These are phyloP conservation scores for Willowsia nigromaculata DNA, from an alignment of 2,888 invertebrate species.

Conservation along the genomic window DNA sequence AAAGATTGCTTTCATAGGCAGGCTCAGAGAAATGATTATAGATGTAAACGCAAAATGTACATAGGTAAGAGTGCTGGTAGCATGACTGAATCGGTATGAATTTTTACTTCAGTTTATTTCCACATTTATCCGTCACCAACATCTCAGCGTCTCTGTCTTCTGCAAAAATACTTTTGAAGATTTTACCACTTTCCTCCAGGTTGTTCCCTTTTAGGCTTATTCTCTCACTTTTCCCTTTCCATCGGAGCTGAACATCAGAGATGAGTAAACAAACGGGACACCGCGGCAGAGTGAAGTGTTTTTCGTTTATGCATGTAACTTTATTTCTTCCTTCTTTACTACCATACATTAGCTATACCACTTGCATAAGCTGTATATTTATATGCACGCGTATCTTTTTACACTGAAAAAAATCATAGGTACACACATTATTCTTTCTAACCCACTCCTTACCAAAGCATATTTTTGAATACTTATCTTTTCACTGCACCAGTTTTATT, in stretches of 20 bases:
- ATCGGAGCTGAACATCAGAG: not conserved
- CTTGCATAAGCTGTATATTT: not conserved
- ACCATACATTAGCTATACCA: not conserved
- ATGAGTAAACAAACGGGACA: slow-evolving; percentile 21
- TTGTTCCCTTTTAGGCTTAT: not conserved
- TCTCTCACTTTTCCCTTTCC: not conserved
- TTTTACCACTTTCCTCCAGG: not conserved
- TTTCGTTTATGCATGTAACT: not conserved
- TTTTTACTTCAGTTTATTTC: slow-evolving; percentile 27
- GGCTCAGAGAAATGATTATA: no score
- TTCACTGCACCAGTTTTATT: not conserved
- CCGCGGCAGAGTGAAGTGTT: not conserved
- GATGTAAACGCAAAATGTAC: no score
- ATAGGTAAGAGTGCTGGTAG: no score
- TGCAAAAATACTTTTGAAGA: no score
- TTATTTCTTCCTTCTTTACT: not conserved
- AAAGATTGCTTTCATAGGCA: slow-evolving; percentile 21
- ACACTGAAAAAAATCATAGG: no score
- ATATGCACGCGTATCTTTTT: no score
- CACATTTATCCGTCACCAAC: not conserved
- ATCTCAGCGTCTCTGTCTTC: no score
- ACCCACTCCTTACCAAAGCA: no score
- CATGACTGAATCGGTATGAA: no score
- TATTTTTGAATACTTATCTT: no score
- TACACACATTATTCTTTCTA: no score